phyloP scores from a whole-genome alignment of 2,113 vertebrate species.

The Pelecanus crispus region DNA sequence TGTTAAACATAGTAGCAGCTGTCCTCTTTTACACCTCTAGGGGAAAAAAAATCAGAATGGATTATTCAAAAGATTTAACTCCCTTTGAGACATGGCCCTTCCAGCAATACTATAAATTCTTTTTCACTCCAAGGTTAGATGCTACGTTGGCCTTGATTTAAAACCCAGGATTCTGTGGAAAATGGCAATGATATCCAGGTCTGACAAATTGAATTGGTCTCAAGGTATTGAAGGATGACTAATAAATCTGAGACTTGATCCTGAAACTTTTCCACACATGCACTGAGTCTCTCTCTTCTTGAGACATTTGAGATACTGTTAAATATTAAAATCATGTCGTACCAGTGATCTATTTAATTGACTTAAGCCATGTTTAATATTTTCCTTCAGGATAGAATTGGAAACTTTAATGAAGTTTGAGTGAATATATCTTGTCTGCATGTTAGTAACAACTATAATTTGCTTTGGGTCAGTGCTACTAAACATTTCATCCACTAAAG shows the following conservation, averaged over 20 bases:
- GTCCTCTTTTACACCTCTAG: slow-evolving; percentile 21
- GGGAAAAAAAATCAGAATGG: not conserved
- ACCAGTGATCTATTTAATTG: slow-evolving; percentile 45
- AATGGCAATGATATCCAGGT: slow-evolving; percentile 66
- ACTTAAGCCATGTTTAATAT: not conserved
- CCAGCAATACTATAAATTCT: slow-evolving; percentile 64
- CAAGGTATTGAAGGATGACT: slow-evolving; percentile 63
- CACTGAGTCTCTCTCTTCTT: slow-evolving; percentile 14
- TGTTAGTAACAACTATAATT: slow-evolving; percentile 9
- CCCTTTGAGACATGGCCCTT: slow-evolving; percentile 36
- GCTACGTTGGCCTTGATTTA: slow-evolving; percentile 67
- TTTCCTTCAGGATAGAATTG: slow-evolving; percentile 7
- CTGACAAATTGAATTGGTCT: slow-evolving; percentile 71
- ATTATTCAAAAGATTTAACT: slow-evolving; percentile 73
- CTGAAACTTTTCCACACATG: slow-evolving; percentile 43
- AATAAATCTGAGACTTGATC: slow-evolving; percentile 67
- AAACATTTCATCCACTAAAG: not conserved
- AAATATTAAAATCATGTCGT: slow-evolving; percentile 51
- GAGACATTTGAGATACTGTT: slow-evolving; percentile 27
- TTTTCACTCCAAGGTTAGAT: slow-evolving; percentile 64
- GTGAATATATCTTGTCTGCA: not conserved
- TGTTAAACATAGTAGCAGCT: slow-evolving; percentile 28
- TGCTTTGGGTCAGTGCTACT: not conserved
- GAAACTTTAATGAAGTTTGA: slow-evolving; percentile 36
- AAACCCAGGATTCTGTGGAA: slow-evolving; percentile 62